Evolutionary conservation across 2,797 vertebrate genomes (phyloP), one percentile per base, ranked within the genome.

Genomic region (Neosilurus mollespiculum): DNA sequence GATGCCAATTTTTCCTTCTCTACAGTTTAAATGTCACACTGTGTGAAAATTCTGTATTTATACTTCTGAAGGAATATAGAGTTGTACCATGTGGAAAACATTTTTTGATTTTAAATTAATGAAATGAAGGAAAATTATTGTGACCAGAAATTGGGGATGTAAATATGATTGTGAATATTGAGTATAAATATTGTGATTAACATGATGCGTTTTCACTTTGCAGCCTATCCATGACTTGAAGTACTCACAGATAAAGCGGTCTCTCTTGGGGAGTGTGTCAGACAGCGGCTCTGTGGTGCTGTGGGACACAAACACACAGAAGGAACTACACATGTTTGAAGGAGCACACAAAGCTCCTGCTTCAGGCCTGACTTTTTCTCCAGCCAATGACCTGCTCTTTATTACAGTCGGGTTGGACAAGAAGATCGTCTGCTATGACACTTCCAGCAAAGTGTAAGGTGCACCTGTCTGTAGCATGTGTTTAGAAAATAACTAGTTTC

Each of bases 401-500:
- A 96, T 97, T 90, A 98, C 96, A 56, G 94, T 97, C 51, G 98
- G 98, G 62, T 91, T 99, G 90, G 98, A 99, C 93, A 99, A 99
- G 94, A 97, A 96, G 94, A 96, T 99, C 81, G 91, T 98, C 93
- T 97, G 97, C 86, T 99, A 98, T 88, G 98, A 99, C 90, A 96
- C 96, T 0, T 94, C 95, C 88, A 98, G 96, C 94, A 99, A 97
- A 93, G 97, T 96, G 98, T 98, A 92, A 95, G 95, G 37, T 8
- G 64, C 26, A 59, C 61, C 8, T 56, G 10, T 58, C 34, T 58
- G 15, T 18, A 77, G 75, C 3, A 5, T 61, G 58, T n/a, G 12
- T n/a, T 43, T 61, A 43, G 26, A 80, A 18, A 69, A 59, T 15
- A 9, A 53, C n/a, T 78, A 6, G 16, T 70, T 77, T 65, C 26